A percentile compares a stretch with the other conserved stretches of the same genome.
phyloP scores from a whole-genome alignment of 2,113 vertebrate species.

The Arothron firmamentum region DNA sequence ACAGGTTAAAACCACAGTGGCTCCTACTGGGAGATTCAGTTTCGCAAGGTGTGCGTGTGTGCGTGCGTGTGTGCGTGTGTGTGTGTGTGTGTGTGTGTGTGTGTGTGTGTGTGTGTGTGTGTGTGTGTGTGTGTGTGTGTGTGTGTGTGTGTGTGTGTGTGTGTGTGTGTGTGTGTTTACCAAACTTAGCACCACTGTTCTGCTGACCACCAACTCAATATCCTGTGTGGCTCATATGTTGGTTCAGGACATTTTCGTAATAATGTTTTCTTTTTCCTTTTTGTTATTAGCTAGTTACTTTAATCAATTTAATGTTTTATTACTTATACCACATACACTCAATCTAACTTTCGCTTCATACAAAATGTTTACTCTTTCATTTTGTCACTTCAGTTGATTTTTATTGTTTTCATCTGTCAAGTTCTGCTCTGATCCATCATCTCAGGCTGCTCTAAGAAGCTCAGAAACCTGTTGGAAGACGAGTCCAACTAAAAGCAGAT shows the following conservation, averaged over 20 bases:
- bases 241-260: slow-evolving; percentile 30
- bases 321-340: too few relatives aligned
- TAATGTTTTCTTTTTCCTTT: slow-evolving; percentile 19
- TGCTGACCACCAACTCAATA: slow-evolving; percentile 61
- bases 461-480: slow-evolving; percentile 8
- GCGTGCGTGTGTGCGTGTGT: slow-evolving; percentile 14
- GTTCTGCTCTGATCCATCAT: slow-evolving; percentile 13
- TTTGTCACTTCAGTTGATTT: background rate
- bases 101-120: slow-evolving; percentile 11
- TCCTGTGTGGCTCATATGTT: slow-evolving; percentile 58
- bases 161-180: slow-evolving; percentile 16
- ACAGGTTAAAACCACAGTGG: slow-evolving; percentile 75
- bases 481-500: slow-evolving; percentile 56
- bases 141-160: slow-evolving; percentile 11
- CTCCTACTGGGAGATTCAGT: slow-evolving; percentile 70
- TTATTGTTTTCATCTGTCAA: background rate
- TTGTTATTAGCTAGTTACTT: background rate
- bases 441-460: slow-evolving; percentile 7
- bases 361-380: background rate
- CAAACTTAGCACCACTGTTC: slow-evolving; percentile 34
- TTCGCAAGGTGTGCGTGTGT: slow-evolving; percentile 55
- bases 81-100: slow-evolving; percentile 11
- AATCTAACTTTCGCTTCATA: too few relatives aligned
- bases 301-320: too few relatives aligned
- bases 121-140: slow-evolving; percentile 9